Base-by-base conservation (phyloP, 2,888 invertebrate species). In the Drosophila greeni region DNA sequence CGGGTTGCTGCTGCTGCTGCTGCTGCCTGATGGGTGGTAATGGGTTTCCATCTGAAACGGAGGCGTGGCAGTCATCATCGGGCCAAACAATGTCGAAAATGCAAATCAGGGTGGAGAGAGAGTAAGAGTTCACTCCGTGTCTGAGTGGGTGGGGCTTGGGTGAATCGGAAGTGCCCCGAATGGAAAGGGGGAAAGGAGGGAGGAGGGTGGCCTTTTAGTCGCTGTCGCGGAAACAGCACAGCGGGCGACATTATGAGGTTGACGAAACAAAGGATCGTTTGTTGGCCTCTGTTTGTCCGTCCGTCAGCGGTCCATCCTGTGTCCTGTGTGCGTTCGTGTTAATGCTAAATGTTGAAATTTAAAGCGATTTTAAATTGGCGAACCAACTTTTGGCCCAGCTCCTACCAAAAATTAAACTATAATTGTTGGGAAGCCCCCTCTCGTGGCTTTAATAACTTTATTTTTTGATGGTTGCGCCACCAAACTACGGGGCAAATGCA, bases 381-480 rank as follows among this genome's bases (percentile, higher is more conserved):
- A 23, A 34, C 18, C 23, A n/a, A 14, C 18, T 29, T 8, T 42
- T 9, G 20, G 11, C 9, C 29, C 16, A 53, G 20, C 29, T n/a
- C 31, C 9, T 4, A 16, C 43, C 11, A n/a, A 24, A 24, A n/a
- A 5, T 26, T 11, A 5, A 42, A 42, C 20, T 18, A n/a, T 37
- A 31, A 24, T 42, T 49, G 20, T 26, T 23, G 33, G 23, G 3
- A 31, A 14, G 14, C 5, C 12, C 20, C 12, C 14, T 20, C 14
- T 52, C 78, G 78, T 75, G 73, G 26, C 57, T 73, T 71, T 82
- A 81, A 81, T 84, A 73, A 82, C 84, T 81, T 75, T 48, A 84
- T 81, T 82, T 70, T 58, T 70, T 60, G 53, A 56, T 24, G 24
- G 24, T 34, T 23, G 47, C 8, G 55, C 54, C 45, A 62, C 57